Evolutionary conservation across 2,888 invertebrate species (phyloP).

Genomic region (Allophyes oxyacanthae): DNA sequence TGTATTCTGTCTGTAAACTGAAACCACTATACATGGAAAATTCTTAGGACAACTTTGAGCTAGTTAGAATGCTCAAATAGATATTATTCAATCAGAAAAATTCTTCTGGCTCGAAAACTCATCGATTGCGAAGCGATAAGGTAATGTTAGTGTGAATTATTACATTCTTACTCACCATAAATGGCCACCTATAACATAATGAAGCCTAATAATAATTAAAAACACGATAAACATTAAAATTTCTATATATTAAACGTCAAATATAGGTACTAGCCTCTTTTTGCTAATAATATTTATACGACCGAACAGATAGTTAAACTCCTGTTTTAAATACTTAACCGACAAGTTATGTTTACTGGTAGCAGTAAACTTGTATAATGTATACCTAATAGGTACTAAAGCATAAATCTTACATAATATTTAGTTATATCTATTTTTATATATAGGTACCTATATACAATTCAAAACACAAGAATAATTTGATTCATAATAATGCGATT

Average conservation of each 20-base stretch:
- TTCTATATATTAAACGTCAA: constrained; percentile 2
- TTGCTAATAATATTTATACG: constrained; percentile 11
- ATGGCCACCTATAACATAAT: neutral
- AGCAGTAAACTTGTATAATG: constrained; percentile 3
- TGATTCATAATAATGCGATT: too few species aligned
- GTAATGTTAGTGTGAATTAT: too few species aligned
- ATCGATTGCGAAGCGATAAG: too few species aligned
- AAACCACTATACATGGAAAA: too few species aligned
- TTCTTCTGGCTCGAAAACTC: too few species aligned
- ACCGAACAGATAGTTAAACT: constrained; percentile 13
- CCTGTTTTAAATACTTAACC: constrained; percentile 7
- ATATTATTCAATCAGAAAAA: too few species aligned
- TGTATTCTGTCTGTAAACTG: too few species aligned
- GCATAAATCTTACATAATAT: neutral
- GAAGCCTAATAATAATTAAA: neutral
- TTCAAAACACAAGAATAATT: too few species aligned
- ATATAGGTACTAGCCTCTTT: neutral
- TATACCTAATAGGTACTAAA: constrained; percentile 7
- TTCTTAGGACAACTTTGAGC: too few species aligned
- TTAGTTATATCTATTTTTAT: constrained; percentile 3
- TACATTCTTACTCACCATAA: too few species aligned
- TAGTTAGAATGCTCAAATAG: too few species aligned
- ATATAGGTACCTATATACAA: too few species aligned
- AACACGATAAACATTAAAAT: neutral
- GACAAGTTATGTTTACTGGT: neutral